These are phyloP conservation scores for Leptothorax acervorum DNA, from an alignment of 2,888 invertebrate genomes.

Conservation along the genomic window DNA sequence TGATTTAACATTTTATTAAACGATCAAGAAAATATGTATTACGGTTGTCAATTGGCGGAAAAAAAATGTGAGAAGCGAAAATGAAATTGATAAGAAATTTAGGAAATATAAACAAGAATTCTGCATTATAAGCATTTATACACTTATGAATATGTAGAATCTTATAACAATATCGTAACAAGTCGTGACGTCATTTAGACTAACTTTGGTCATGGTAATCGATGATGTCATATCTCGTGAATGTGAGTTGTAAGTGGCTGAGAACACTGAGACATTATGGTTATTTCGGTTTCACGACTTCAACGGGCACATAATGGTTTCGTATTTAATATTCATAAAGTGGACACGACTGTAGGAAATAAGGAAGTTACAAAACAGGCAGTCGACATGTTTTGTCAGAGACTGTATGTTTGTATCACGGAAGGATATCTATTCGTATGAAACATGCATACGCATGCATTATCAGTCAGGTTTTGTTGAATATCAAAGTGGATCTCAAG, in stretches of 20 bases:
- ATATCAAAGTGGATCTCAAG: neutral
- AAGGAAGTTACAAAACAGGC: constrained; percentile 23
- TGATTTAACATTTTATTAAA: neutral
- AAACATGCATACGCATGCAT: constrained; percentile 1
- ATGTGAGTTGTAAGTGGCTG: constrained; percentile 47
- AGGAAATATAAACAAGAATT: neutral
- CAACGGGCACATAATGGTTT: neutral
- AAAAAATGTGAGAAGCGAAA: neutral
- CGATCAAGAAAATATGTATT: neutral
- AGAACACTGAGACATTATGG: constrained; percentile 1
- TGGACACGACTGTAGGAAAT: neutral
- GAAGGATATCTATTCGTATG: neutral
- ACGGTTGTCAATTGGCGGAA: neutral
- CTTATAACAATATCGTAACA: neutral
- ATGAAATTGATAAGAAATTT: neutral
- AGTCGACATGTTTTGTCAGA: neutral
- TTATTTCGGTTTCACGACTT: constrained; percentile 7
- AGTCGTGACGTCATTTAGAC: constrained; percentile 47
- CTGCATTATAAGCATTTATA: neutral
- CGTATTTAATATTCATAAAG: constrained; percentile 37
- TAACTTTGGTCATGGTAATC: constrained; percentile 70
- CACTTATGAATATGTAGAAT: neutral
- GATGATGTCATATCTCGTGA: constrained; percentile 75
- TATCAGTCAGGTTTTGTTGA: constrained; percentile 11
- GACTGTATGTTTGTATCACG: neutral